Evolutionary conservation across 2,113 vertebrate species (phyloP), one percentile per base, ranked within the genome.

Genomic region (Pelecanus crispus): DNA sequence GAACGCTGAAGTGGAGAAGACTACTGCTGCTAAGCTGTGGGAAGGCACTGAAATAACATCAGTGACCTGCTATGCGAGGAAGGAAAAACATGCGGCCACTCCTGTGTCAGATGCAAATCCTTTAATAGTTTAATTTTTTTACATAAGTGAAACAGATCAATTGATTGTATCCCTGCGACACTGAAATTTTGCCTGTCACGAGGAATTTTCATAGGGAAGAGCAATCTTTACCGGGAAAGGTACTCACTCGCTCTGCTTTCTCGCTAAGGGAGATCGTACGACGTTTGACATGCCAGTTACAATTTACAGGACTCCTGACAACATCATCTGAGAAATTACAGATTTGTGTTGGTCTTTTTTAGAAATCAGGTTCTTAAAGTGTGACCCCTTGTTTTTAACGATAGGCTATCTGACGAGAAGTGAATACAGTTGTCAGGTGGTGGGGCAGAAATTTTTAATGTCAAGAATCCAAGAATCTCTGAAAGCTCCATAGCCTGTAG

Each of bases 291-390:
- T 21, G 52, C 72, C 50, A 53, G 32, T 93, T 92, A 91, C 79
- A 90, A 95, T 90, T 83, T 94, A 86, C 50, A 93, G 90, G 79
- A 94, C 84, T 90, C 79, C 72, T 97, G 92, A 95, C 58, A 96
- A 81, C 58, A 88, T 89, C 66, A 71, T 88, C 86, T 38, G 22
- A 96, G 84, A 97, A 97, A 95, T 93, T 73, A 94, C 77, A 94
- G 47, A 77, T 87, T 96, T 92, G 31, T 68, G 61, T 74, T 29
- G 32, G 80, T 87, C 81, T 90, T 91, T 78, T 88, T 88, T 55
- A 97, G 75, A 96, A 97, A 90, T 85, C 38, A 40, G 45, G 62
- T 92, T 44, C 80, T 94, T 74, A 49, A 91, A 86, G 40, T 29
- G 18, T 22, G 71, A 86, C 92, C 71, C 80, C 85, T 91, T 65